Percentiles rank a stretch among this genome's conserved stretches.
Conservation (phyloP, 2,113 vertebrate species). For the Monarcha castaneiventris region DNA sequence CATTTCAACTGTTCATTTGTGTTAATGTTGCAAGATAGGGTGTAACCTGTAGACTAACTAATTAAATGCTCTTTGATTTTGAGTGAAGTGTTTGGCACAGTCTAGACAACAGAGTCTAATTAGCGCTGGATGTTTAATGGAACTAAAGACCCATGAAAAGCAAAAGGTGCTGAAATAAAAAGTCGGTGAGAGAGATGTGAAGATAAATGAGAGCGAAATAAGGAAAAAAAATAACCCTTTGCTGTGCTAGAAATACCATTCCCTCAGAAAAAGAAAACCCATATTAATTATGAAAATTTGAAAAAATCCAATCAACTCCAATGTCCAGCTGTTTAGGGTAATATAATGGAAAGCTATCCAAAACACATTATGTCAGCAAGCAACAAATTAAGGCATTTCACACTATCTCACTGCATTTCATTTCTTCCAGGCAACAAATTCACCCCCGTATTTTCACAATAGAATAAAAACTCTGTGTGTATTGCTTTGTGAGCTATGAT, state of each 20-base stretch:
- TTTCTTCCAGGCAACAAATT: constrained; percentile 45
- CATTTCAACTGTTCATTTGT: constrained; percentile 52
- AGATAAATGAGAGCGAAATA: constrained; percentile 12
- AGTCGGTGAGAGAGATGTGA: neutral
- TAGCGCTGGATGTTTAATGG: constrained; percentile 63
- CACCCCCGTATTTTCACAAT: constrained; percentile 29
- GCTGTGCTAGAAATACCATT: neutral
- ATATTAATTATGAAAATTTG: constrained; percentile 60
- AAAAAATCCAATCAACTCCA: constrained; percentile 52
- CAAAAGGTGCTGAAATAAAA: constrained; percentile 51
- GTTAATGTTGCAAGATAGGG: constrained; percentile 43
- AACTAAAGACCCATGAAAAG: constrained; percentile 58
- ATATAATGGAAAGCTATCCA: constrained; percentile 57
- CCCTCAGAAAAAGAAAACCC: neutral
- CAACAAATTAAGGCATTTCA: constrained; percentile 55
- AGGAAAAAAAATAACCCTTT: constrained; percentile 15
- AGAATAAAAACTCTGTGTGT: neutral
- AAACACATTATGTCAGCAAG: constrained; percentile 57
- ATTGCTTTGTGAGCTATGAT: neutral
- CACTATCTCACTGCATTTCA: constrained; percentile 28
- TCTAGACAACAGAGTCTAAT: constrained; percentile 65
- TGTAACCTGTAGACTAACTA: constrained; percentile 59
- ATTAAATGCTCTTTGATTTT: constrained; percentile 73
- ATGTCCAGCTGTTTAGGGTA: constrained; percentile 30
- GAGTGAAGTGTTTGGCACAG: constrained; percentile 62